Conservation (phyloP, 2,113 vertebrate genomes). For the Deroptyus accipitrinus region DNA sequence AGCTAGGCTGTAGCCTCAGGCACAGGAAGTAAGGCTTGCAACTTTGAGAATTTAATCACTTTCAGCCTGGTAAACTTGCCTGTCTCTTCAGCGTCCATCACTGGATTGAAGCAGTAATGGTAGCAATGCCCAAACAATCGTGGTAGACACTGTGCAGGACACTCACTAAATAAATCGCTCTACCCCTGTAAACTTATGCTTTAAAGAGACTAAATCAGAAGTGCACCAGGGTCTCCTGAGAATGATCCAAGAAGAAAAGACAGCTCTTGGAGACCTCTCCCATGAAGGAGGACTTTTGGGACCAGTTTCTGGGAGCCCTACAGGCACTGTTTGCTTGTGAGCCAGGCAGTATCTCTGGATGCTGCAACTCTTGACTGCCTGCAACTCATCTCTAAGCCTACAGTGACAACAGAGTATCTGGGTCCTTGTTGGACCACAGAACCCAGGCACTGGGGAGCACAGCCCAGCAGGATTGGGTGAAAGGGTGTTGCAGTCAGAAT, state of each 20-base stretch:
- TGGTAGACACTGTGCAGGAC: not conserved
- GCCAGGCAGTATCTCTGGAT: not conserved
- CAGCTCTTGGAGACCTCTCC: not conserved
- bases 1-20: not conserved
- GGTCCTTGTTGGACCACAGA: constrained; percentile 15
- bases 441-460: not conserved
- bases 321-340: not conserved
- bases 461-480: not conserved
- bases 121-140: not conserved
- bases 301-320: not conserved
- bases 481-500: not conserved
- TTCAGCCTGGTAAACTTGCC: not conserved
- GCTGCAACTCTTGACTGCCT: not conserved
- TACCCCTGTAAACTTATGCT: not conserved
- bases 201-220: not conserved
- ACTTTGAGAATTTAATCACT: not conserved
- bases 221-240: not conserved
- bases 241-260: not conserved
- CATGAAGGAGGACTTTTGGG: not conserved
- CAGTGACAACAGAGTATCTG: not conserved
- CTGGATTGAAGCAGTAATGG: not conserved
- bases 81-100: not conserved
- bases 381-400: not conserved
- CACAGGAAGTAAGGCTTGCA: not conserved
- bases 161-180: not conserved